Evolutionary conservation across 2,888 invertebrate species (phyloP), one percentile per base, ranked within the genome.

Genomic region (Agriotes lineatus): DNA sequence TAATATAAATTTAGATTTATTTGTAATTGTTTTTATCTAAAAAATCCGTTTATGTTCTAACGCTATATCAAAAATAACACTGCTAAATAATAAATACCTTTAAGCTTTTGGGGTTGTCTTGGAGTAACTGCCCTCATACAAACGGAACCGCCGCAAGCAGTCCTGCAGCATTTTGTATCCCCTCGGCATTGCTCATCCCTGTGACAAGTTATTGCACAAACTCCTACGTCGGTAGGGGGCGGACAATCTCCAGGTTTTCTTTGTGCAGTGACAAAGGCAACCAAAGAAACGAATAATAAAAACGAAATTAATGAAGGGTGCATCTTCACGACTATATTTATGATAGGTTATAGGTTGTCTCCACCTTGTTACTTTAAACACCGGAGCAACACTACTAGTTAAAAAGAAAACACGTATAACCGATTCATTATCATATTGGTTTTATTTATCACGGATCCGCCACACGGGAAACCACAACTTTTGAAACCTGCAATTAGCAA

Each of bases 81-180:
- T 30, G 9, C 30, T 6, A 30, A 30, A 9, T 30, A 30, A 30
- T 37, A 37, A 1, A 30, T 50, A 50, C 50, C 50, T 25, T 7
- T n/a, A 48, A 22, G 12, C 20, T 2, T 48, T 25, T 48, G 48
- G 22, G 50, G 50, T 9, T 16, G 16, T 14, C 45, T 35, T 44
- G 50, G 60, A 12, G 35, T n/a, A n/a, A 84, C 82, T 2, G 84
- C 83, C 58, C 69, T 73, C 5, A 80, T 78, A 67, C 85, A 85
- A 45, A 81, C 71, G 1, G 75, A 74, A 10, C 85, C 85, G 1
- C 83, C 83, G 69, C 84, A 84, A 48, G 65, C 75, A 1, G 85
- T 85, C 3, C 79, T 77, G 66, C 85, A 85, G 67, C 85, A 85
- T 74, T 84, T 84, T 56, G 75, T 76, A 56, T 70, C 75, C 54